Conservation (phyloP, 2,113 vertebrate species). For the Entomyzon cyanotis region DNA sequence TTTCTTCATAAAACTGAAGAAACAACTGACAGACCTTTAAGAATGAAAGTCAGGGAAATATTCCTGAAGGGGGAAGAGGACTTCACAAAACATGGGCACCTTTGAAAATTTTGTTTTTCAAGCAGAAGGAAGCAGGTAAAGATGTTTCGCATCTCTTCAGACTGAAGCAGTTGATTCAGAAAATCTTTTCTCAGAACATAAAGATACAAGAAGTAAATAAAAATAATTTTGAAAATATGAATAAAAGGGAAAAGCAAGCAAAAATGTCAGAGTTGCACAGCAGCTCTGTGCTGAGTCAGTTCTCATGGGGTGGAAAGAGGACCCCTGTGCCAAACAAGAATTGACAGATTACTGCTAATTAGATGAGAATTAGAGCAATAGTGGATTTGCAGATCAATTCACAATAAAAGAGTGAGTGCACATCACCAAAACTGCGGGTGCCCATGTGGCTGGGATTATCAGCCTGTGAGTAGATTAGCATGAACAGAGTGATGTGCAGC, state of each 20-base stretch:
- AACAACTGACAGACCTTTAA: background rate
- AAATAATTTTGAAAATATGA: background rate
- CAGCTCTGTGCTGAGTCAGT: background rate
- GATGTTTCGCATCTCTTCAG: background rate
- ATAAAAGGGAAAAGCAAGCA: background rate
- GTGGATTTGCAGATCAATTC: background rate
- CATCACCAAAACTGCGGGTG: background rate
- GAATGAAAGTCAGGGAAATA: background rate
- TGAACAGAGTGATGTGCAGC: background rate
- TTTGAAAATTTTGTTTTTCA: background rate
- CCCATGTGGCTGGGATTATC: background rate
- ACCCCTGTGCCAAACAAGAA: background rate
- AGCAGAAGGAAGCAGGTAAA: background rate
- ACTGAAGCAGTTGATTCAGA: background rate
- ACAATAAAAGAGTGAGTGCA: background rate
- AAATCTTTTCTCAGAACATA: background rate
- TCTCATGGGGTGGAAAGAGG: background rate
- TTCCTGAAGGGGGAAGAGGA: background rate
- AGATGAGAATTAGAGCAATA: fast-evolving
- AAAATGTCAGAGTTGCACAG: background rate
- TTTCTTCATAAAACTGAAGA: background rate
- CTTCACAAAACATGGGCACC: background rate
- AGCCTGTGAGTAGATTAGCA: background rate
- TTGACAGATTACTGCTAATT: constrained; percentile 4
- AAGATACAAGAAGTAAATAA: background rate